Percentiles rank a stretch among this genome's conserved stretches.
Evolutionary conservation across 2,797 vertebrate species (phyloP).

Genomic region (Sebastes taczanowskii): DNA sequence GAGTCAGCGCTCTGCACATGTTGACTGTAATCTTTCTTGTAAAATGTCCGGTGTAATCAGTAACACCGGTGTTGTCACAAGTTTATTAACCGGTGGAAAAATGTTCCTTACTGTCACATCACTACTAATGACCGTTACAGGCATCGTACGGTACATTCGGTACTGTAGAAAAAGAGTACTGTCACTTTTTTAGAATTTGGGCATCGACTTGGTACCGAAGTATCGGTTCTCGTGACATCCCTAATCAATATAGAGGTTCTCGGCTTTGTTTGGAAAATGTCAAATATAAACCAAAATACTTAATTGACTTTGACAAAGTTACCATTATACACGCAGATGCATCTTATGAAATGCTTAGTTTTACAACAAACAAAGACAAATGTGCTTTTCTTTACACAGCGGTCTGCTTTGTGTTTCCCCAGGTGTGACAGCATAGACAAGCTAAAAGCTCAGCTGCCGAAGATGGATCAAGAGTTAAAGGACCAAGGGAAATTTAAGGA

Average conservation of each 20-base stretch:
- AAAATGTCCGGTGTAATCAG: no score
- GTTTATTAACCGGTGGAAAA: no score
- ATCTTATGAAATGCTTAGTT: not conserved
- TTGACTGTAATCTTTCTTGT: no score
- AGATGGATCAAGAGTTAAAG: slow-evolving; percentile 99
- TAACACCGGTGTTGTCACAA: no score
- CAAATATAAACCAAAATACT: not conserved
- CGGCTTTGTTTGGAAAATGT: not conserved
- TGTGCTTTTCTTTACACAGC: not conserved
- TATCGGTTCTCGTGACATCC: no score
- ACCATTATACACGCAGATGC: not conserved
- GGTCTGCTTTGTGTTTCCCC: slow-evolving; percentile 49
- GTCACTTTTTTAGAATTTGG: no score
- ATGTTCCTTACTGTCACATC: no score
- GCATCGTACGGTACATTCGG: no score
- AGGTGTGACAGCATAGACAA: slow-evolving; percentile 99
- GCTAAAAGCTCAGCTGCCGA: slow-evolving; percentile 96
- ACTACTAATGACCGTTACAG: no score
- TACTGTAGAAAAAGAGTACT: no score
- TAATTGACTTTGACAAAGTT: not conserved
- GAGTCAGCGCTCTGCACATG: no score
- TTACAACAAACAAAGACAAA: not conserved
- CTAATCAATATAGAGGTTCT: not conserved
- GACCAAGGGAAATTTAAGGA: slow-evolving; percentile 98
- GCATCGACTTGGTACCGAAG: no score